Evolutionary conservation across 2,113 vertebrate species (phyloP).

Genomic region (Cololabis saira): DNA sequence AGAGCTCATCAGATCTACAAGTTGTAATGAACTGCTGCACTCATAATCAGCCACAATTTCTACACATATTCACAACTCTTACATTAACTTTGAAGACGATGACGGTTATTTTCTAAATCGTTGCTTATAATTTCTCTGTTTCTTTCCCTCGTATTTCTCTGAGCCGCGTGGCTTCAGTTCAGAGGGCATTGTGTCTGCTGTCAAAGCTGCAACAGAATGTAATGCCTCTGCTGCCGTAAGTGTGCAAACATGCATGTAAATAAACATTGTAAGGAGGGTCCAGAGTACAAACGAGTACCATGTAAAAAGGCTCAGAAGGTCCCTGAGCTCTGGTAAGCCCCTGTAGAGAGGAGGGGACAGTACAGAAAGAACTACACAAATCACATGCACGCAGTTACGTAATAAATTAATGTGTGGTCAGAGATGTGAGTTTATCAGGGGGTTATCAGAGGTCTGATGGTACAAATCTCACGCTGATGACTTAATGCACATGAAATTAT

Average conservation of each 20-base stretch:
- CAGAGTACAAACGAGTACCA: conserved; percentile 21
- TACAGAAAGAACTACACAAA: neutral
- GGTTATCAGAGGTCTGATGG: conserved; percentile 7
- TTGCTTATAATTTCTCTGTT: neutral
- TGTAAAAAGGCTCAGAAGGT: conserved; percentile 23
- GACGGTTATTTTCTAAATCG: neutral
- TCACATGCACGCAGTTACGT: neutral
- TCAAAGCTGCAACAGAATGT: neutral
- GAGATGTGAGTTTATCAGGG: conserved; percentile 9
- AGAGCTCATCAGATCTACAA: conserved; percentile 7
- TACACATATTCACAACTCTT: too few relatives aligned
- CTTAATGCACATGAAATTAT: conserved; percentile 28
- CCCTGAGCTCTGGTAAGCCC: neutral
- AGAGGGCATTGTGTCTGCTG: conserved; percentile 38
- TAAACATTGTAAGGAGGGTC: conserved; percentile 28
- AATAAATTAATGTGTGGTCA: neutral
- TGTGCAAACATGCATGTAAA: conserved; percentile 26
- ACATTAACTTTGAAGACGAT: too few relatives aligned
- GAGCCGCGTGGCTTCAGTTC: conserved; percentile 21
- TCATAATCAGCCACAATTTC: conserved; percentile 3
- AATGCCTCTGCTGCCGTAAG: neutral
- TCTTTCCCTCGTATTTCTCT: conserved; percentile 11
- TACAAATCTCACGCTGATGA: conserved; percentile 19
- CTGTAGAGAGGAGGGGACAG: neutral
- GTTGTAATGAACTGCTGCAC: neutral